Percentiles rank a stretch among this genome's conserved stretches.
Conservation (phyloP, 2,888 invertebrate species). For the Lamellibrachia satsuma region DNA sequence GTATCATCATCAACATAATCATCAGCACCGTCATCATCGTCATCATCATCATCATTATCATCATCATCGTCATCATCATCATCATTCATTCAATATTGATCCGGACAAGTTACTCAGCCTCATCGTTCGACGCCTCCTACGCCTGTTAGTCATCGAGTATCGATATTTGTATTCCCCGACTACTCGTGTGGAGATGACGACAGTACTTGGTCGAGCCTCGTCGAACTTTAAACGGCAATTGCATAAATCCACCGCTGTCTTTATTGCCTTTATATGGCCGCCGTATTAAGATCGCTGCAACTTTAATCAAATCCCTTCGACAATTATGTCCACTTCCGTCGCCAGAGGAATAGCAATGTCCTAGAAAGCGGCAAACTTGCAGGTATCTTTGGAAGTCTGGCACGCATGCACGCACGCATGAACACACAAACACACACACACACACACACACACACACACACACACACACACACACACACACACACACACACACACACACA, state of each 20-base stretch:
- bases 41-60: slow-evolving; percentile 29
- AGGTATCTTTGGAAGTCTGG: neutral
- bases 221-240: slow-evolving; percentile 1
- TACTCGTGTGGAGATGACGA: neutral
- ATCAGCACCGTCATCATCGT: slow-evolving; percentile 26
- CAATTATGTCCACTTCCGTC: neutral
- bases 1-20: no score
- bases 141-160: neutral
- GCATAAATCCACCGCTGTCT: slow-evolving; percentile 12
- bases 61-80: slow-evolving; percentile 28
- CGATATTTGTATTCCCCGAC: neutral
- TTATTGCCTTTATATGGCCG: neutral
- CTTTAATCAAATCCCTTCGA: slow-evolving; percentile 8
- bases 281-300: neutral
- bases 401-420: neutral
- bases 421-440: neutral
- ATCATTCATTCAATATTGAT: neutral
- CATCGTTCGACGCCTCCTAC: neutral
- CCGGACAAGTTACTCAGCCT: neutral
- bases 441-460: neutral
- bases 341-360: neutral
- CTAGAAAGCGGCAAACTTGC: neutral
- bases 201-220: neutral
- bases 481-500: no score
- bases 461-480: neutral